A percentile compares a stretch with the other conserved stretches of the same genome.
These are phyloP conservation scores for Silurus aristotelis DNA, from an alignment of 2,797 vertebrate species.

Conservation along the genomic window DNA sequence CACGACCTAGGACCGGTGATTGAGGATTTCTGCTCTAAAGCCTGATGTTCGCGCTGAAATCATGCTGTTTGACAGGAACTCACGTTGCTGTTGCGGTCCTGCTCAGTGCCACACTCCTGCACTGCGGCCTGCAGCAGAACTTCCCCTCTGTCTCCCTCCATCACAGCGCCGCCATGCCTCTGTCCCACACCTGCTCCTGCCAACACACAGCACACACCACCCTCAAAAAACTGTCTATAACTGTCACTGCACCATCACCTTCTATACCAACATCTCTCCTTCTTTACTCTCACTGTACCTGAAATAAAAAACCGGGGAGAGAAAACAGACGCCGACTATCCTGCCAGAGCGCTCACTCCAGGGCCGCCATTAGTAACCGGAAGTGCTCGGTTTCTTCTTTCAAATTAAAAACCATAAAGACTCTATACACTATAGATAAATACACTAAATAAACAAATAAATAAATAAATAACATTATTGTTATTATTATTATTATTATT, in stretches of 20 bases:
- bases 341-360: background rate
- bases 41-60: background rate
- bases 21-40: too few species aligned
- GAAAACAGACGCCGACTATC: background rate
- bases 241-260: background rate
- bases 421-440: too few species aligned
- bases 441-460: too few species aligned
- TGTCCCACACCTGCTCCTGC: constrained; percentile 13
- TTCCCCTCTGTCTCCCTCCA: constrained; percentile 25
- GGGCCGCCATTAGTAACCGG: background rate
- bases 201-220: background rate
- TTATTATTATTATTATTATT: background rate
- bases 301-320: background rate
- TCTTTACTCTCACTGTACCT: background rate
- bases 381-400: background rate
- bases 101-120: background rate
- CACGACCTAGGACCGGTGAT: too few species aligned
- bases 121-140: background rate
- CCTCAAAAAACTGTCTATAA: background rate
- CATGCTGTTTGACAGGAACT: background rate
- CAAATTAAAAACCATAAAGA: constrained; percentile 19
- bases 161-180: background rate
- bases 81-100: constrained; percentile 17
- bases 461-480: too few species aligned
- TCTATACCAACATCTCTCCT: background rate